Percentiles rank a stretch among this genome's conserved stretches.
Evolutionary conservation across 2,888 invertebrate genomes (phyloP).

Genomic region (Heteromyza rotundicornis): DNA sequence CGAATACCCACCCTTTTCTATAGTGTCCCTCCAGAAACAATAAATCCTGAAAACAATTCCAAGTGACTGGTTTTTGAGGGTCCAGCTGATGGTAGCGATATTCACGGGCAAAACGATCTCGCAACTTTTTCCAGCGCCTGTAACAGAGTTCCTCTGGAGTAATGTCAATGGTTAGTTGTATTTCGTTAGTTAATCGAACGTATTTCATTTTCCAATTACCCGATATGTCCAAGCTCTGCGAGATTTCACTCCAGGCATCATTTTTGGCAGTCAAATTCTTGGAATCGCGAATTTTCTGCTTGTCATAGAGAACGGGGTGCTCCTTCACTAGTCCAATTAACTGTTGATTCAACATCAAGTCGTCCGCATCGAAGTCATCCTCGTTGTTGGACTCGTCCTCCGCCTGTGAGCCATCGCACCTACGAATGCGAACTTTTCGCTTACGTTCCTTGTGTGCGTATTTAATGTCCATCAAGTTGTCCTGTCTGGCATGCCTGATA

Average conservation of each 20-base stretch:
- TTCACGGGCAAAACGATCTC: conserved; percentile 54
- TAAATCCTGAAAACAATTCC: conserved; percentile 50
- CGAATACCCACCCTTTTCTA: conserved; percentile 43
- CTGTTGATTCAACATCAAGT: conserved; percentile 42
- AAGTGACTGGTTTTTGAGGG: conserved; percentile 41
- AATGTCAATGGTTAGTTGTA: too few relatives aligned
- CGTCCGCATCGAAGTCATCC: conserved; percentile 36
- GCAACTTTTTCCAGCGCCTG: conserved; percentile 52
- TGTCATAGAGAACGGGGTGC: conserved; percentile 51
- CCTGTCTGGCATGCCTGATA: too few relatives aligned
- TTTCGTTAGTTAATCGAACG: not conserved
- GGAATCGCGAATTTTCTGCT: conserved; percentile 51
- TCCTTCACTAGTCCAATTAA: conserved; percentile 49
- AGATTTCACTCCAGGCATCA: conserved; percentile 50
- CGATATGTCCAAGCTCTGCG: conserved; percentile 43
- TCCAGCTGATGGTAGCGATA: conserved; percentile 47
- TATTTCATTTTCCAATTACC: conserved; percentile 35
- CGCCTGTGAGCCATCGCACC: conserved; percentile 3
- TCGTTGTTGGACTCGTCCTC: conserved; percentile 19
- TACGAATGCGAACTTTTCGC: conserved; percentile 11
- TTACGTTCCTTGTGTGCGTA: conserved; percentile 41
- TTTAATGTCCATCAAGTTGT: too few relatives aligned
- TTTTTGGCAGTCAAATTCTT: conserved; percentile 53
- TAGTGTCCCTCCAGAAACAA: conserved; percentile 48
- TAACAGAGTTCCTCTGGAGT: conserved; percentile 48